Conservation (phyloP, 2,797 vertebrate species). For the Propithecus deckenii region DNA sequence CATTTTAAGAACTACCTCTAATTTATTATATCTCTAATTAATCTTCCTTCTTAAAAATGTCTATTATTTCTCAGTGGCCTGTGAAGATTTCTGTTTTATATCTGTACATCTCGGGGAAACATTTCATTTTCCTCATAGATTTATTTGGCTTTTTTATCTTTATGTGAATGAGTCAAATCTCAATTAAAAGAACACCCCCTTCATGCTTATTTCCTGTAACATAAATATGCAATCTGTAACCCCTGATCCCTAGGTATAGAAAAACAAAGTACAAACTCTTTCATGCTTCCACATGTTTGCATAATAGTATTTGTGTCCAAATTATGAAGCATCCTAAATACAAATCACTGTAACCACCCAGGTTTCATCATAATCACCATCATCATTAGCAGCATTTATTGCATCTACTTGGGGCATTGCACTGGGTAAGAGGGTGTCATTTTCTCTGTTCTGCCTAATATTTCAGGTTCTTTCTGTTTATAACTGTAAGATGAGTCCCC, state of each 20-base stretch:
- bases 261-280: not conserved
- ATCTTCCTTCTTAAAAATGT: not conserved
- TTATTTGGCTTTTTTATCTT: not conserved
- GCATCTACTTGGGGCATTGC: not conserved
- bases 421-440: not conserved
- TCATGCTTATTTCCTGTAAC: not conserved
- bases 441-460: not conserved
- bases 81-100: not conserved
- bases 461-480: not conserved
- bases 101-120: not conserved
- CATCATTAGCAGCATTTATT: not conserved
- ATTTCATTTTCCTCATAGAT: not conserved
- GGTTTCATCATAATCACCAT: not conserved
- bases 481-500: not conserved
- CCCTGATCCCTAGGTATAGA: not conserved
- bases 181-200: not conserved
- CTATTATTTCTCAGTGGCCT: not conserved
- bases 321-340: not conserved
- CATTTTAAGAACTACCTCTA: not conserved
- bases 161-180: not conserved
- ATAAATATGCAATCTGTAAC: not conserved
- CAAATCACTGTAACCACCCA: not conserved
- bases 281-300: not conserved
- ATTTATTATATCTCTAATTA: not conserved
- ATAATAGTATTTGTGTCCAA: not conserved